Evolutionary conservation across 1,140 invertebrate species (phyloP).

Genomic region (Mesaphorura yosii): DNA sequence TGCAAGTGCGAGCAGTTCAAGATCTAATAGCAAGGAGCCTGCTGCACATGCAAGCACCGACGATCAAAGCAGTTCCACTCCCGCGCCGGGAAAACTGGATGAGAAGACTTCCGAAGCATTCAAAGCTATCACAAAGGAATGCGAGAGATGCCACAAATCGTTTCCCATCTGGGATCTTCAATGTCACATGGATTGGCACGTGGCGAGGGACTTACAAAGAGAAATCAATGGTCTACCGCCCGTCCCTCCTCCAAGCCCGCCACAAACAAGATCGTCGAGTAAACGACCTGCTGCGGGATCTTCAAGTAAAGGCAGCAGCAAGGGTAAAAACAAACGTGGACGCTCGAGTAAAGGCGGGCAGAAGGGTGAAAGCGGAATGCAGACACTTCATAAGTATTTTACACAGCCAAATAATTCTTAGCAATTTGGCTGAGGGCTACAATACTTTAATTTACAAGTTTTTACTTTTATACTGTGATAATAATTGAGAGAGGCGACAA

Average conservation of each 20-base stretch:
- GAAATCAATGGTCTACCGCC: slow-evolving; percentile 23
- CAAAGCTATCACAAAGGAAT: slow-evolving; percentile 10
- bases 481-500: no score
- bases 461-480: no score
- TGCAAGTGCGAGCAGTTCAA: not conserved
- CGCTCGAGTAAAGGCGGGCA: not conserved
- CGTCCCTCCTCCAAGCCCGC: not conserved
- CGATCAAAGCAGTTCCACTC: not conserved
- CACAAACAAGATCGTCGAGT: not conserved
- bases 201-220: slow-evolving; percentile 23
- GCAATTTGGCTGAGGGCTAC: no score
- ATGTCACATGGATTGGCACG: slow-evolving; percentile 26
- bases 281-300: not conserved
- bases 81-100: not conserved
- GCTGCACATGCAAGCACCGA: not conserved
- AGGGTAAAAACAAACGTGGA: not conserved
- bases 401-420: not conserved
- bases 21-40: no score
- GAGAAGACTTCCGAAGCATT: not conserved
- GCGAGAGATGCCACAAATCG: slow-evolving; percentile 17
- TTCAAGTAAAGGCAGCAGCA: not conserved
- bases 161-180: slow-evolving; percentile 18
- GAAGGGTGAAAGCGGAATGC: not conserved
- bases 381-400: not conserved
- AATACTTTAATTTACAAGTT: no score